These are phyloP conservation scores for Drosophila eohydei DNA, from an alignment of 2,888 invertebrate genomes.

Conservation along the genomic window DNA sequence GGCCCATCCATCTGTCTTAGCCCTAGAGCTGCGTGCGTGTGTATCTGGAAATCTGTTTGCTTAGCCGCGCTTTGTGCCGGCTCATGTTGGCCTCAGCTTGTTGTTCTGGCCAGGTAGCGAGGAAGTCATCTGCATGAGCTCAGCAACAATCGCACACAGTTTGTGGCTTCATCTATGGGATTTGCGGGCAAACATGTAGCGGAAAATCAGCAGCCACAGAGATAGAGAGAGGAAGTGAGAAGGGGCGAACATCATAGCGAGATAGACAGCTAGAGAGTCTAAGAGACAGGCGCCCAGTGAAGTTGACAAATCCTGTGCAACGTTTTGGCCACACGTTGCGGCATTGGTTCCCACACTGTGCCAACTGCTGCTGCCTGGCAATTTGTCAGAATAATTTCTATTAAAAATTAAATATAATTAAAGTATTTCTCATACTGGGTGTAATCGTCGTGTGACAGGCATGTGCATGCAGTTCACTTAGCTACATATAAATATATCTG, in stretches of 20 bases:
- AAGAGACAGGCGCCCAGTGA: neutral
- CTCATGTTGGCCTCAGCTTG: conserved; percentile 49
- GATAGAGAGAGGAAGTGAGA: neutral
- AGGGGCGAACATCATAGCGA: neutral
- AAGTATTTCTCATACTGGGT: neutral
- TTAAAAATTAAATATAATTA: conserved; percentile 1
- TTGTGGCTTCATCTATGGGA: conserved; percentile 56
- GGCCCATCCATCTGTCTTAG: conserved; percentile 13
- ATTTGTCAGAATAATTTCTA: conserved; percentile 7
- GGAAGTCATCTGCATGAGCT: conserved; percentile 62
- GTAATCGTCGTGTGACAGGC: neutral
- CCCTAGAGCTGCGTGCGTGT: conserved; percentile 45
- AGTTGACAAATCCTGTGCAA: conserved; percentile 50
- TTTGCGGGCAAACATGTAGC: conserved; percentile 61
- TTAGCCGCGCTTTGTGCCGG: conserved; percentile 47
- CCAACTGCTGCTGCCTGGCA: conserved; percentile 17
- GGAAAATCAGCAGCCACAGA: conserved; percentile 28
- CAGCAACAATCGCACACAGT: conserved; percentile 53
- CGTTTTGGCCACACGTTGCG: conserved; percentile 61
- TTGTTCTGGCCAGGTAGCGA: conserved; percentile 19
- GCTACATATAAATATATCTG: neutral
- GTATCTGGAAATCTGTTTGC: conserved; percentile 49
- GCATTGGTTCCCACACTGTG: conserved; percentile 52
- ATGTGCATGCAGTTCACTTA: too few species aligned
- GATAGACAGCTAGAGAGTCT: neutral